Percentiles rank a stretch among this genome's conserved stretches.
Evolutionary conservation across 2,113 vertebrate genomes (phyloP).

Genomic region (Antechinus stuartii): DNA sequence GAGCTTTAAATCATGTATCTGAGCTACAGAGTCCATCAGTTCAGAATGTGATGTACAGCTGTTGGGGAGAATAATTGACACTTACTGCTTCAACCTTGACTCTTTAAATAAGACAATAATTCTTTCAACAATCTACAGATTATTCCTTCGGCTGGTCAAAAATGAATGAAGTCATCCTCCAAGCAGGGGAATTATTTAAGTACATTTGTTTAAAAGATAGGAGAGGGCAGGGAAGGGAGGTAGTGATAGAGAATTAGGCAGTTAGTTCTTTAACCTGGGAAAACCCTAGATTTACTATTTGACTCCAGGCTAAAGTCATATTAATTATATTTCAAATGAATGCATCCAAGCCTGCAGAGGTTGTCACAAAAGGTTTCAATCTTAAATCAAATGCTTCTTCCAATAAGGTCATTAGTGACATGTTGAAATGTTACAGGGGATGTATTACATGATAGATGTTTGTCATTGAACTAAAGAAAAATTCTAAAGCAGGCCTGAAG

Average conservation of each 20-base stretch:
- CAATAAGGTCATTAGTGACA: conserved; percentile 81
- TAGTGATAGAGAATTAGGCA: background rate
- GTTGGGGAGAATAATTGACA: conserved; percentile 69
- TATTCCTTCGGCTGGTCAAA: conserved; percentile 63
- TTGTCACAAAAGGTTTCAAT: conserved; percentile 80
- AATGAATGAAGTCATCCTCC: conserved; percentile 65
- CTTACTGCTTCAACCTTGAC: conserved; percentile 75
- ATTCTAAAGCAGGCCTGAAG: conserved; percentile 64
- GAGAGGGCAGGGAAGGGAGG: no score
- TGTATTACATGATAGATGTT: conserved; percentile 73
- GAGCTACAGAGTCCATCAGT: conserved; percentile 43
- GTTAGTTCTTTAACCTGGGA: conserved; percentile 56
- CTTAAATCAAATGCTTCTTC: conserved; percentile 82
- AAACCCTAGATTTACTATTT: conserved; percentile 78
- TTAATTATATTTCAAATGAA: conserved; percentile 80
- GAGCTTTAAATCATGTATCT: conserved; percentile 51
- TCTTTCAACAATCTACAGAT: conserved; percentile 66
- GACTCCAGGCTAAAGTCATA: conserved; percentile 72
- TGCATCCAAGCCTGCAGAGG: conserved; percentile 76
- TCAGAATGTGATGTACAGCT: conserved; percentile 62
- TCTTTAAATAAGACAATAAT: conserved; percentile 78
- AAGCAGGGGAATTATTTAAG: conserved; percentile 61
- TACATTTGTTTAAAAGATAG: conserved; percentile 46
- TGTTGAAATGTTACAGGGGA: conserved; percentile 75
- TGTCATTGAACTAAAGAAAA: conserved; percentile 66